Base-by-base conservation (phyloP, 2,888 invertebrate genomes). In the Anthrax anthrax region DNA sequence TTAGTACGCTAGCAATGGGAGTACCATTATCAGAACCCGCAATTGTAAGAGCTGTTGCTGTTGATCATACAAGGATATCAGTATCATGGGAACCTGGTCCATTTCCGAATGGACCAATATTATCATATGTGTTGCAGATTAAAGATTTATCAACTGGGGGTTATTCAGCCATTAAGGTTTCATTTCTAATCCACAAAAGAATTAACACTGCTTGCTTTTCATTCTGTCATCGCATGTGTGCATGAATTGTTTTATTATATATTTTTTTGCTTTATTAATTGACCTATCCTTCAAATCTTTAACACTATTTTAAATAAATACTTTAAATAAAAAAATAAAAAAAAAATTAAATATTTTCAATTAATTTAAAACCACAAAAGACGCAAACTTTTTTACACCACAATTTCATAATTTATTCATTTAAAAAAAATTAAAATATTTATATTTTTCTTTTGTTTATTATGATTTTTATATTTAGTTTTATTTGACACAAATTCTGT, bases 61-160 rank as follows among this genome's bases (percentile, higher is more conserved):
- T 89, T 46, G 89, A 91, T 66, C 77, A 84, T 43, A 79, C 80
- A 55, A 78, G 89, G 55, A 81, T 92, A 51, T 86, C 87, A 52
- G 78, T 94, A 50, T 84, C 84, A 57, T 94, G 92, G 92, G 80
- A 81, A 63, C 82, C 87, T 16, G 91, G 92, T 16, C 77, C 78
- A 45, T 89, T 85, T 62, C 83, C 84, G 44, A 90, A 90, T 66
- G 92, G 89, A 53, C 89, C 88, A 37, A 75, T 94, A 56, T 77
- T 87, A 50, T 86, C 89, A 53, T 94, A 90, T 70, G 82, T 84
- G 54, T 71, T 92, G 53, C 74, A 80, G 57, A 76, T 90, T 40
- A 74, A 74, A 18, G 74, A 77, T 54, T 67, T 70, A 1, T 69
- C 72, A 41, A 71, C 72, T 29, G 72, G 73, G 55, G 75, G 77